phyloP scores from a whole-genome alignment of 1,140 invertebrate genomes.

The Drosophila sturtevanti region DNA sequence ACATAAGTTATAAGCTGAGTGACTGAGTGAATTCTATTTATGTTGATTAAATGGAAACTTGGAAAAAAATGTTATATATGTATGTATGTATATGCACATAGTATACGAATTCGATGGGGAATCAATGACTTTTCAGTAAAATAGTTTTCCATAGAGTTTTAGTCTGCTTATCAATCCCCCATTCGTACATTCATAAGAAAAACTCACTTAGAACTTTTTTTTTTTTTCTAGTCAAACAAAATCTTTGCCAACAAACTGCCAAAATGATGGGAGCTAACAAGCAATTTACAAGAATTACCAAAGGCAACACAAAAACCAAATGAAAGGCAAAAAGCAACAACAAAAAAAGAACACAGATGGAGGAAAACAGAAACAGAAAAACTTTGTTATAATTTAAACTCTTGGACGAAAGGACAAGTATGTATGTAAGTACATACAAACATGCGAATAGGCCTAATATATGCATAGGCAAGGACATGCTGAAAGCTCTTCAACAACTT shows the following conservation, averaged over 20 bases:
- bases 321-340: constrained; percentile 2
- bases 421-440: not conserved
- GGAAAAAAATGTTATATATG: not conserved
- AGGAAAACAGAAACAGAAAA: constrained; percentile 7
- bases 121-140: not conserved
- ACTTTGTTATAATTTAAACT: constrained; percentile 25
- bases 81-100: not conserved
- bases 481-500: constrained; percentile 52
- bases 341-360: constrained; percentile 13
- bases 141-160: not conserved
- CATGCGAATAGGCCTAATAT: constrained; percentile 48
- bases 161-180: not conserved
- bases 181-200: not conserved
- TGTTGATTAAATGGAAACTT: constrained; percentile 15
- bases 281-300: constrained; percentile 42
- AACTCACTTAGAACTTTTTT: constrained; percentile 2
- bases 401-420: constrained; percentile 21
- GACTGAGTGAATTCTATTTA: not conserved
- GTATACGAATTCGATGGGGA: not conserved
- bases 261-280: constrained; percentile 26
- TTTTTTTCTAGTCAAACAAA: constrained; percentile 6
- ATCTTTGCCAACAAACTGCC: constrained; percentile 16
- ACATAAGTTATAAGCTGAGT: constrained; percentile 15
- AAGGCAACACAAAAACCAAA: not conserved
- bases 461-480: constrained; percentile 50